A percentile compares a stretch with the other conserved stretches of the same genome.
phyloP scores from a whole-genome alignment of 2,113 vertebrate species.

The Neofelis nebulosa region DNA sequence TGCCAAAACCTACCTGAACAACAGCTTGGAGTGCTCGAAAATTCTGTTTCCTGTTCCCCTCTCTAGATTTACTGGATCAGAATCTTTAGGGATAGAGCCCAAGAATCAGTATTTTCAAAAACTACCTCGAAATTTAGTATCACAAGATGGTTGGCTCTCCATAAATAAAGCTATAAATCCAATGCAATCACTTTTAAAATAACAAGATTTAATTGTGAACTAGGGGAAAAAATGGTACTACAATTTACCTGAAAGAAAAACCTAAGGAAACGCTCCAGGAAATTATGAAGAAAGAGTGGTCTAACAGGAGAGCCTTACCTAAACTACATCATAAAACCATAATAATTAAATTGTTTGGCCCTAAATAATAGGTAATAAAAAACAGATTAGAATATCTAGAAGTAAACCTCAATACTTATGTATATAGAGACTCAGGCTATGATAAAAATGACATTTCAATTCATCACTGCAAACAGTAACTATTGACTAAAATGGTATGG shows the following conservation, averaged over 20 bases:
- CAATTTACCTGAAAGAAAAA: not conserved
- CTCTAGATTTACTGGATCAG: not conserved
- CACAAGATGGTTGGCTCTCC: not conserved
- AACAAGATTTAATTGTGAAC: not conserved
- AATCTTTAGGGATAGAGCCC: not conserved
- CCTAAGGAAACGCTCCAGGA: not conserved
- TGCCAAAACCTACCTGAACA: not conserved
- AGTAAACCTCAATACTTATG: conserved; percentile 1
- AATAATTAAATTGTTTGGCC: not conserved
- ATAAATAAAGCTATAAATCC: not conserved
- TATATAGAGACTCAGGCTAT: not conserved
- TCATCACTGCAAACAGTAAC: not conserved
- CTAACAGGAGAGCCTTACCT: not conserved
- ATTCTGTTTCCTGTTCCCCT: not conserved
- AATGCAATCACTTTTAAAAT: not conserved
- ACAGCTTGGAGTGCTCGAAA: not conserved
- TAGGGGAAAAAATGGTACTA: not conserved
- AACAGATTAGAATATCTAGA: not conserved
- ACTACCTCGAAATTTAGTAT: not conserved
- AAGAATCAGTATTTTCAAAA: not conserved
- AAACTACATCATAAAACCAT: not conserved
- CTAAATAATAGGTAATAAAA: not conserved
- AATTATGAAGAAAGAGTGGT: not conserved
- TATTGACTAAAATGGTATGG: not conserved
- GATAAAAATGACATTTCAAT: conserved; percentile 33